phyloP scores from a whole-genome alignment of 1,140 invertebrate species.

The Nomia melanderi region DNA sequence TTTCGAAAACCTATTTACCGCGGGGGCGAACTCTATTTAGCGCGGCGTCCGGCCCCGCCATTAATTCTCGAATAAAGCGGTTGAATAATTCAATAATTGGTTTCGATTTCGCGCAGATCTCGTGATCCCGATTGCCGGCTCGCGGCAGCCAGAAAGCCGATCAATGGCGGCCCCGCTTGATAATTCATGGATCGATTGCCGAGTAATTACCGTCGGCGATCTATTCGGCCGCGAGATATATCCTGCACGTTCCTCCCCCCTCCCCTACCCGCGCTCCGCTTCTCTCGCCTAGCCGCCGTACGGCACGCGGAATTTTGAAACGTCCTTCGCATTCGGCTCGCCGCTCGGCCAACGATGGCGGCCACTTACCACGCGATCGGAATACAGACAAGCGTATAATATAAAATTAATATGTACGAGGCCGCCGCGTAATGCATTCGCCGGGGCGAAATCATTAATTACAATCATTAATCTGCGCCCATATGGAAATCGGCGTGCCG shows the following conservation, averaged over 20 bases:
- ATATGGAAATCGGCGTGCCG: background rate
- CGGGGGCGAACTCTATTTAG: background rate
- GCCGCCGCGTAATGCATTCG: background rate
- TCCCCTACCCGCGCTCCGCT: no score
- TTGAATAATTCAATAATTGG: constrained; percentile 21
- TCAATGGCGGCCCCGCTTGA: background rate
- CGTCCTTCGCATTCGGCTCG: background rate
- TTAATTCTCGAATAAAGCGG: background rate
- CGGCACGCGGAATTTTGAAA: constrained; percentile 9
- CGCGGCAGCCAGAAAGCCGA: background rate
- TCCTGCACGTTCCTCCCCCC: no score
- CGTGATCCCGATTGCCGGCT: background rate
- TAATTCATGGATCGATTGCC: constrained; percentile 10
- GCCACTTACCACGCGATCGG: background rate
- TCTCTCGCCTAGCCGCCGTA: background rate
- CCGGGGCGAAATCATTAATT: constrained; percentile 25
- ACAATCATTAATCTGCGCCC: constrained; percentile 28
- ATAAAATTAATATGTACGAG: constrained; percentile 43
- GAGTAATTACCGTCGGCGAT: background rate
- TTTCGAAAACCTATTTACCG: background rate
- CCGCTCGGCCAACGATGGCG: background rate
- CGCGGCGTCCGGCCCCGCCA: background rate
- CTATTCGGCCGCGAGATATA: background rate
- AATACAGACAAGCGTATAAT: constrained; percentile 4
- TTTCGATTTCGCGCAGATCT: background rate